Conservation (phyloP, 2,797 vertebrate genomes). For the Accipiter fasciatus region DNA sequence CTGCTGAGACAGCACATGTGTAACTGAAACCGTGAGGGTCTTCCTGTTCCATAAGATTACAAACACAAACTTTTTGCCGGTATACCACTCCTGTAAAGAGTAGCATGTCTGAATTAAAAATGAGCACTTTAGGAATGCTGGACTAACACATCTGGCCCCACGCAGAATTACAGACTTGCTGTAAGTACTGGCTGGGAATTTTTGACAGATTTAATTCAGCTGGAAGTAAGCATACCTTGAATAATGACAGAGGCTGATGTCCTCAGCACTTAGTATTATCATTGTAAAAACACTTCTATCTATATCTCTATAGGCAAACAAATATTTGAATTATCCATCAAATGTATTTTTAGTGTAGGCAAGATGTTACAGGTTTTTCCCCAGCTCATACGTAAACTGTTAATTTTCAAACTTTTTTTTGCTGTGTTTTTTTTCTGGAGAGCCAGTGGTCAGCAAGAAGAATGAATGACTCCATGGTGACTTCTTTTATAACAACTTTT, state of each 20-base stretch:
- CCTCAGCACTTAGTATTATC: not conserved
- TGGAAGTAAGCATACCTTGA: slow-evolving; percentile 28
- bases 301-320: not conserved
- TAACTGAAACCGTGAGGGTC: not conserved
- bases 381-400: not conserved
- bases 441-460: not conserved
- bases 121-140: not conserved
- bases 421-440: not conserved
- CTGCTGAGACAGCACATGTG: not conserved
- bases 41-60: not conserved
- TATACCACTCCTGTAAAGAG: not conserved
- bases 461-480: not conserved
- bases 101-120: not conserved
- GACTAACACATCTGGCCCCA: not conserved
- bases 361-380: not conserved
- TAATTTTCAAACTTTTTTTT: not conserved
- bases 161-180: slow-evolving; percentile 26
- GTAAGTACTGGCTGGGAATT: not conserved
- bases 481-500: not conserved
- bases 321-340: not conserved
- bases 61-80: not conserved
- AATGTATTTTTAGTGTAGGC: not conserved
- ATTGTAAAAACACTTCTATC: not conserved
- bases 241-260: slow-evolving; percentile 2
- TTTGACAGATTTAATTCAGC: slow-evolving; percentile 30